Conservation (phyloP, 1,140 invertebrate genomes). For the Drosophila bifasciata region DNA sequence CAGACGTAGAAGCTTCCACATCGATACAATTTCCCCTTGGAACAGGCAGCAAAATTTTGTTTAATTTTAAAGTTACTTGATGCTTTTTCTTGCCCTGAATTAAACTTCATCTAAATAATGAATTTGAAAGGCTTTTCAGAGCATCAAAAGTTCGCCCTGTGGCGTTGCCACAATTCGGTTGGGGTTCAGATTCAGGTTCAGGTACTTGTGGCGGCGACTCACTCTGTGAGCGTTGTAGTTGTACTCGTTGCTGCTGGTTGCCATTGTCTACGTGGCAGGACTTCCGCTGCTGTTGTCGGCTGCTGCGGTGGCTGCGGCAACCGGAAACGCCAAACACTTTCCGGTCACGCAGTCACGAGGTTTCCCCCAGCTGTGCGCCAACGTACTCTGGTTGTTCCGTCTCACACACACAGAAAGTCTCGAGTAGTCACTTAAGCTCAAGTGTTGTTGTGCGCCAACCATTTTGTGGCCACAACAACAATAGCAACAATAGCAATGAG, state of each 20-base stretch:
- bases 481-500: constrained; percentile 47
- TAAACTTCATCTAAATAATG: neutral
- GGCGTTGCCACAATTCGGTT: constrained; percentile 8
- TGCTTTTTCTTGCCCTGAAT: no score
- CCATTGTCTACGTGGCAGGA: constrained; percentile 61
- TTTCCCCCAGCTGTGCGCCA: constrained; percentile 11
- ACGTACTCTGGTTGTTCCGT: neutral
- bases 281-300: constrained; percentile 49
- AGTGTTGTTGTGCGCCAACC: constrained; percentile 77
- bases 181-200: constrained; percentile 32
- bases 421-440: constrained; percentile 76
- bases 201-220: constrained; percentile 33
- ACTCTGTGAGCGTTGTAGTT: constrained; percentile 18
- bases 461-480: constrained; percentile 73
- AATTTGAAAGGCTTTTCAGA: constrained; percentile 1
- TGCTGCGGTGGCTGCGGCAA: constrained; percentile 58
- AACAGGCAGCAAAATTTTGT: no score
- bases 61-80: no score
- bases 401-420: constrained; percentile 41
- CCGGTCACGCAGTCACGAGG: constrained; percentile 72
- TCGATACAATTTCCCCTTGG: no score
- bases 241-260: neutral
- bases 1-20: no score
- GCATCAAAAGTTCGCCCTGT: constrained; percentile 31
- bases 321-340: constrained; percentile 77